Percentiles rank a stretch among this genome's conserved stretches.
These are phyloP conservation scores for Chironomus riparius DNA, from an alignment of 2,888 invertebrate genomes.

Conservation along the genomic window DNA sequence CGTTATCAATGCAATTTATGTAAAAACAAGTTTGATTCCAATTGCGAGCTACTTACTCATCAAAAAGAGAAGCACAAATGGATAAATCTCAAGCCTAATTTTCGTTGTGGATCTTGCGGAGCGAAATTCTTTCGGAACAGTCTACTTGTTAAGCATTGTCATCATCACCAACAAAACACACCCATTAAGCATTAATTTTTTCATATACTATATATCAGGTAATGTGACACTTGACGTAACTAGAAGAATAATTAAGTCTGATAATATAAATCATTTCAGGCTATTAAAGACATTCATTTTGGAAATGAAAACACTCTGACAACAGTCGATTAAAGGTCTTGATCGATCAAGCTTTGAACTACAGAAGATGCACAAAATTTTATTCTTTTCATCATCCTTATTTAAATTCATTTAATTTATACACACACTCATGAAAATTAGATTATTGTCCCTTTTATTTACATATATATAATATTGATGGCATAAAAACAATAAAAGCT, in stretches of 20 bases:
- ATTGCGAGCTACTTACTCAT: constrained; percentile 29
- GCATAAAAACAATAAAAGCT: not conserved
- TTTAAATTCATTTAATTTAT: too few relatives aligned
- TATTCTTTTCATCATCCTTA: too few relatives aligned
- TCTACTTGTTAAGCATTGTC: constrained; percentile 28
- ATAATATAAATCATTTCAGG: too few relatives aligned
- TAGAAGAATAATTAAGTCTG: too few relatives aligned
- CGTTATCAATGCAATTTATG: constrained; percentile 30
- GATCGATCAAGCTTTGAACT: too few relatives aligned
- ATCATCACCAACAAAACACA: constrained; percentile 21
- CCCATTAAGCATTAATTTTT: not conserved
- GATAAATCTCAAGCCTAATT: constrained; percentile 28
- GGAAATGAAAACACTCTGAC: too few relatives aligned
- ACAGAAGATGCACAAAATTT: too few relatives aligned
- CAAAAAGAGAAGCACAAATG: constrained; percentile 27
- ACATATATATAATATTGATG: not conserved
- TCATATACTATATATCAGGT: not conserved
- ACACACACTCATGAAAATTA: too few relatives aligned
- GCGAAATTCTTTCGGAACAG: constrained; percentile 29
- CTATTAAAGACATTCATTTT: too few relatives aligned
- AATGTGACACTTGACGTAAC: too few relatives aligned
- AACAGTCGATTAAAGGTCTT: too few relatives aligned
- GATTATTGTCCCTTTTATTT: not conserved
- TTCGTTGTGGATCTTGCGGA: constrained; percentile 30
- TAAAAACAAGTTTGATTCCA: constrained; percentile 28